Base-by-base conservation (phyloP, 2,888 invertebrate genomes). In the Noctua comes region DNA sequence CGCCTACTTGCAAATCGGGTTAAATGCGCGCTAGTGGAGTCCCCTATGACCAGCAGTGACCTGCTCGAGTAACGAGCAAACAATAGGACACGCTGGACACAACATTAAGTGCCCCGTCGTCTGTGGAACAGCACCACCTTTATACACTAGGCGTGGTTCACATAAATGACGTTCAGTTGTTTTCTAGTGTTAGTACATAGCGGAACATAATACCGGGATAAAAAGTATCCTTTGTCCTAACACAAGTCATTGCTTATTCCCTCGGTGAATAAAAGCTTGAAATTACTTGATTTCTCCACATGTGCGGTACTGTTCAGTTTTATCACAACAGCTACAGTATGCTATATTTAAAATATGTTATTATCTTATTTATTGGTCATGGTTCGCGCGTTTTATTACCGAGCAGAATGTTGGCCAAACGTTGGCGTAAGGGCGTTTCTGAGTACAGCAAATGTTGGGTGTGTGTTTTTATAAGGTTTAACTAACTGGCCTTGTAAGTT, bases 311-410 rank as follows among this genome's bases (percentile, higher is more conserved):
- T 80, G 79, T 43, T 6, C 6, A 36, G n/a, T 16, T 13, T 40
- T 80, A 77, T 77, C 68, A 51, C 51, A 51, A 51, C 8, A 51
- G 21, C 7, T 46, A 7, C 80, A 18, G 24, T 46, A 16, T 40
- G 72, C 80, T 80, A 70, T 77, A 80, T 77, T 80, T 71, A 62
- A 27, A 79, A 46, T 51, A 79, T 57, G 8, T 62, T 70, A 46
- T 65, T 77, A 77, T 77, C 77, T 69, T 48, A 59, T 5, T 48
- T 48, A 70, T 13, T 48, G 57, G 48, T 40, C 36, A 54, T 18
- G 46, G 18, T 40, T 24, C 24, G 80, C 54, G 68, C 10, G 31
- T 18, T 79, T n/a, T 16, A 77, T 40, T 77, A 31, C 13, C 1
- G 31, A 0, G 51, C 48, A 3, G 18, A 64, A 31, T 31, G 62